phyloP scores from a whole-genome alignment of 2,113 vertebrate species.

The Gobiocypris rarus region DNA sequence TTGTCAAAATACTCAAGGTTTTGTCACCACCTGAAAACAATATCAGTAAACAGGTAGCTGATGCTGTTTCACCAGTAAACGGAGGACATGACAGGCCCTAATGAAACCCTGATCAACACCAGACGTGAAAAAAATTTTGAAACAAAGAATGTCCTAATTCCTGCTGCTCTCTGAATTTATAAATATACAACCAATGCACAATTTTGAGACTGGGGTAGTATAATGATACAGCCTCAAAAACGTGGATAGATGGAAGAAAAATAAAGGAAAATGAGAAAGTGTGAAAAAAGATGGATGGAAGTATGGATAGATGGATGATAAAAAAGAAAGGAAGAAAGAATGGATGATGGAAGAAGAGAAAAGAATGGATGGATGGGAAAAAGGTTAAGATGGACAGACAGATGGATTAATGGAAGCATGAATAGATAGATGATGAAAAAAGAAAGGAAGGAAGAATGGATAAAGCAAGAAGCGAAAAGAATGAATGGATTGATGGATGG shows the following conservation, averaged over 20 bases:
- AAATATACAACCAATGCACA: not conserved
- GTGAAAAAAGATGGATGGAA: not conserved
- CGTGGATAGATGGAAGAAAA: not conserved
- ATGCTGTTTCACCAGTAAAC: not conserved
- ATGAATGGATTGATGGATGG: not conserved
- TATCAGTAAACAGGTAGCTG: not conserved
- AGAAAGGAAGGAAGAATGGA: not conserved
- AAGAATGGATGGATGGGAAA: not conserved
- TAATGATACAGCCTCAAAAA: slow-evolving; percentile 9
- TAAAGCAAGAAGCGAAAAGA: too few species aligned
- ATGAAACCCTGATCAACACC: slow-evolving; percentile 1
- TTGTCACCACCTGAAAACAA: slow-evolving; percentile 12
- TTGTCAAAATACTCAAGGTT: not conserved
- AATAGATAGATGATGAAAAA: too few species aligned
- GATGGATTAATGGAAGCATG: not conserved
- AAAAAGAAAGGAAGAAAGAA: not conserved
- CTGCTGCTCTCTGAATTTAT: not conserved
- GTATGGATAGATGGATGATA: too few species aligned
- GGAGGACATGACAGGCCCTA: not conserved
- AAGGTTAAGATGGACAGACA: not conserved
- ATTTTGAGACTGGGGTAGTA: not conserved
- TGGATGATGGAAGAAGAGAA: not conserved
- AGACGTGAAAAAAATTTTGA: not conserved
- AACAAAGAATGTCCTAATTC: not conserved
- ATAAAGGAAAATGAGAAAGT: not conserved